phyloP scores from a whole-genome alignment of 2,888 invertebrate genomes.

The Ochropacha duplaris region DNA sequence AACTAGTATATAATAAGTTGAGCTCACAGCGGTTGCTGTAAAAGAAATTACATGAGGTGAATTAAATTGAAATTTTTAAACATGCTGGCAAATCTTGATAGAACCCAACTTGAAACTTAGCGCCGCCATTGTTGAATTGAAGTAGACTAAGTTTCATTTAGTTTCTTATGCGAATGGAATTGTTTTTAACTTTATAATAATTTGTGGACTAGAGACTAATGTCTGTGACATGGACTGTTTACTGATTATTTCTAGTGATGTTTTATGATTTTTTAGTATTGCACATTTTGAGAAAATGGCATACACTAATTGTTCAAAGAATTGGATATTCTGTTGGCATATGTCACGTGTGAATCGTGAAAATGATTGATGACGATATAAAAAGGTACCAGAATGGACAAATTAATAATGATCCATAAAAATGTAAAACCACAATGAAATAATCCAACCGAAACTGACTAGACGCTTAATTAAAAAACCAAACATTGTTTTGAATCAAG shows the following conservation, averaged over 20 bases:
- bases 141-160: conserved; percentile 11
- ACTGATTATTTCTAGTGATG: not conserved
- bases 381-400: no score
- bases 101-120: conserved; percentile 20
- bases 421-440: no score
- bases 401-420: no score
- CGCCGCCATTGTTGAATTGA: conserved; percentile 26
- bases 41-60: conserved; percentile 37
- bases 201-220: not conserved
- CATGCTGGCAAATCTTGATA: conserved; percentile 19
- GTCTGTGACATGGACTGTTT: no score
- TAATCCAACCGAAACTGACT: no score
- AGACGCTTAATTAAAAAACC: not conserved
- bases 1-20: conserved; percentile 7
- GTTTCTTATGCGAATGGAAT: conserved; percentile 3
- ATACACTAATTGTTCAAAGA: no score
- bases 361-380: no score
- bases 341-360: no score
- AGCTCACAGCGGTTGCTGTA: conserved; percentile 23
- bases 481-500: conserved; percentile 34
- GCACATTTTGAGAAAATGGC: no score
- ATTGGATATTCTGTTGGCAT: no score
- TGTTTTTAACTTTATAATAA: conserved; percentile 2
- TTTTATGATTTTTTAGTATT: not conserved
- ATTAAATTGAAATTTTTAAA: conserved; percentile 46